Percentiles rank a stretch among this genome's conserved stretches.
phyloP scores from a whole-genome alignment of 2,797 vertebrate species.

The Botia almorhae region DNA sequence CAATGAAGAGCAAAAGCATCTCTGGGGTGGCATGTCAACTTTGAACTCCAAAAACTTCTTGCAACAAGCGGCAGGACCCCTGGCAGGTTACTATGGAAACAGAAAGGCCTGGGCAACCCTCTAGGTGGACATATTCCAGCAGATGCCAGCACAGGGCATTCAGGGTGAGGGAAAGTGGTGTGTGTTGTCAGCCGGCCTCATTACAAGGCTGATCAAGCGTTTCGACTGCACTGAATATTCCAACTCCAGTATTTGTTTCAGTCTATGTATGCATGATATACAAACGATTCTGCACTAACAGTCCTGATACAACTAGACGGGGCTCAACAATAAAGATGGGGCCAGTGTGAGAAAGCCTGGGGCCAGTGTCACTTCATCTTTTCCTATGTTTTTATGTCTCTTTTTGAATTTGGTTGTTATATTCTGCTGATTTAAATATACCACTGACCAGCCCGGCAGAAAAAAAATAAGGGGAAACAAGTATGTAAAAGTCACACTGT shows the following conservation, averaged over 20 bases:
- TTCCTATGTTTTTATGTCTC: background rate
- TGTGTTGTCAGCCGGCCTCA: slow-evolving; percentile 24
- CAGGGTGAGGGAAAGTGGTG: slow-evolving; percentile 19
- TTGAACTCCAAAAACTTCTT: slow-evolving; percentile 21
- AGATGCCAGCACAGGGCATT: slow-evolving; percentile 19
- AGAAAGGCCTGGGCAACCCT: slow-evolving; percentile 17
- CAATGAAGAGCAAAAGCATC: slow-evolving; percentile 37
- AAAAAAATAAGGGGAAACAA: slow-evolving; percentile 19
- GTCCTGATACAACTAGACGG: background rate
- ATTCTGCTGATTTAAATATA: background rate
- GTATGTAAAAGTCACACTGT: slow-evolving; percentile 9
- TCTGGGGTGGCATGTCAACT: slow-evolving; percentile 28
- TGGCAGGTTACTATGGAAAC: slow-evolving; percentile 41
- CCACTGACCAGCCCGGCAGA: background rate
- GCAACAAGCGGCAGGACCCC: background rate
- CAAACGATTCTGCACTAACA: slow-evolving; percentile 12
- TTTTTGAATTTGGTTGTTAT: background rate
- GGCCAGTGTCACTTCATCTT: background rate
- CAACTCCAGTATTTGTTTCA: slow-evolving; percentile 32
- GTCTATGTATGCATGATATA: slow-evolving; percentile 24
- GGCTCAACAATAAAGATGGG: background rate
- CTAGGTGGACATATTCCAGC: slow-evolving; percentile 20
- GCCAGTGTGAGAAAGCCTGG: background rate
- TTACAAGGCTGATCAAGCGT: slow-evolving; percentile 20
- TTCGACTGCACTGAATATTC: background rate